Conservation (phyloP, 2,888 invertebrate genomes). For the Nomada flava region DNA sequence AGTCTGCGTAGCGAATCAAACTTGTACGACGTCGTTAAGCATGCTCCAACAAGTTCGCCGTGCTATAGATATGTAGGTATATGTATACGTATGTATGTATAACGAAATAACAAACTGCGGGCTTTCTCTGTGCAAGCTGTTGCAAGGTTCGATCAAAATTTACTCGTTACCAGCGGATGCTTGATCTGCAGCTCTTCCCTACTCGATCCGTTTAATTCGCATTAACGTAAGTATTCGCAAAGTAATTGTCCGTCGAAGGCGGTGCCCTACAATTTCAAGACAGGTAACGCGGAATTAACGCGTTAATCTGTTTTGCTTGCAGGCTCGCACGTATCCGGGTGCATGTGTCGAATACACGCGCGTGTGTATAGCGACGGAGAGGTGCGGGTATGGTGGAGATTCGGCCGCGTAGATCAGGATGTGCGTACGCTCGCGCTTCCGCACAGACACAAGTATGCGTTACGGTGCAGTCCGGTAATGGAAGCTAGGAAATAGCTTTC, state of each 20-base stretch:
- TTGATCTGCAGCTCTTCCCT: neutral
- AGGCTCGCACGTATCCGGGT: neutral
- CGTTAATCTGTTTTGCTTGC: neutral
- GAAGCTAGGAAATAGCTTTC: constrained; percentile 73
- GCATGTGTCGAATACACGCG: neutral
- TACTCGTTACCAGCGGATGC: neutral
- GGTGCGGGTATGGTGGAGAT: constrained; percentile 2
- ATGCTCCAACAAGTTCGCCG: constrained; percentile 40
- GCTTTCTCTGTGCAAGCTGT: neutral
- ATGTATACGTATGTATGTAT: constrained; percentile 5
- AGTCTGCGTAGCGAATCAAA: constrained; percentile 73
- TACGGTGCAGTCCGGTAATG: constrained; percentile 62
- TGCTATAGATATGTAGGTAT: constrained; percentile 13
- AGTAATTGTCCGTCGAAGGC: neutral
- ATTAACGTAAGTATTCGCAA: neutral
- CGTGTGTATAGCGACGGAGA: neutral
- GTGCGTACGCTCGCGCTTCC: constrained; percentile 11
- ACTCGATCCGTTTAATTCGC: neutral
- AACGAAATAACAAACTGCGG: constrained; percentile 62
- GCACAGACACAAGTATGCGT: constrained; percentile 36
- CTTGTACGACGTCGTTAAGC: constrained; percentile 72
- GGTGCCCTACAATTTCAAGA: neutral
- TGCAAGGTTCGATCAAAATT: neutral
- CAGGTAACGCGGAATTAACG: neutral
- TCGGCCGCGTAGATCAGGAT: constrained; percentile 11